Evolutionary conservation across 2,797 vertebrate species (phyloP), one percentile per base, ranked within the genome.

Genomic region (Spatula clypeata): DNA sequence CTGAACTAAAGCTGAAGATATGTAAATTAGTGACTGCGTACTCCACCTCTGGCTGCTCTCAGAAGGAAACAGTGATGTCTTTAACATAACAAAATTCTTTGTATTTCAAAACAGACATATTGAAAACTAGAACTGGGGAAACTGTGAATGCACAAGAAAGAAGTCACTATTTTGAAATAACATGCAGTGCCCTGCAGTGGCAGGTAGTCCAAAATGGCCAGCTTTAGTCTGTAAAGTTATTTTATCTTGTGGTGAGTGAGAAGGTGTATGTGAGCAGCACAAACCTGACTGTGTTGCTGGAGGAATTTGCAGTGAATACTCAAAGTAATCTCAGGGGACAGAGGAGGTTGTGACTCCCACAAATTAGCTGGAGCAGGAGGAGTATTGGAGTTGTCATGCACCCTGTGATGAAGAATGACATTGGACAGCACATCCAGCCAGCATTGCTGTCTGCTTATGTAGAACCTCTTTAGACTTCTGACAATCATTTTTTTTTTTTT

Each of bases 91-190:
- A 67, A n/a, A 71, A 58, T 14, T 1, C 40, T 6, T 6, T 4
- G 64, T 34, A 54, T 73, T 79, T 58, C 77, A 73, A 62, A 58
- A 44, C 60, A 53, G 38, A 14, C 20, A 21, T 44, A 54, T 9
- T 38, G 55, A 60, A 55, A 47, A 12, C 17, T 13, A 82, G 73
- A 80, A 51, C 24, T 76, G 31, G 31, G 74, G 54, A 53, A 75
- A 64, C 19, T 79, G 62, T 51, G 40, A 61, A 31, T 61, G 40
- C 14, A 11, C 57, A 23, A 60, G 51, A 16, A 71, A 45, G 62
- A 74, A 24, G 29, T 81, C 79, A 34, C 42, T 82, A 3, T 72
- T 79, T 55, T 89, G 81, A 79, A 83, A 75, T 67, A 47, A n/a
- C 1, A 5, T 51, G 38, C n/a, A 58, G 38, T 49, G 27, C 13